Base-by-base conservation (phyloP, 2,113 vertebrate genomes). In the Corythaeola cristata region DNA sequence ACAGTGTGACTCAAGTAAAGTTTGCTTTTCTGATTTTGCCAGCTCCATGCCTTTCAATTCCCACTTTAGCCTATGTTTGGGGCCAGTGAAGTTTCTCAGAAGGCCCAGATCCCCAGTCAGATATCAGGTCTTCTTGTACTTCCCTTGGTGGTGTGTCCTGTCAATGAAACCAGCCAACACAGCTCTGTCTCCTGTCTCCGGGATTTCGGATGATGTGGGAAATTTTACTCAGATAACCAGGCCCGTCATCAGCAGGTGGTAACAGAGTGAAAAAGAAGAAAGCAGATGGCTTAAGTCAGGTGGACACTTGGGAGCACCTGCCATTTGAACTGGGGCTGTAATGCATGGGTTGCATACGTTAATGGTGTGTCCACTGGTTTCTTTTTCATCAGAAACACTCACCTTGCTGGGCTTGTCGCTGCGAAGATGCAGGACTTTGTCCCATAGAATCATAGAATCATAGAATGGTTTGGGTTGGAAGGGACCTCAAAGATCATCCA, bases 101-200 rank as follows among this genome's bases (percentile, higher is more conserved):
- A 47, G 16, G 8, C 18, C 27, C 56, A 81, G 82, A 66, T 63
- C 21, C 44, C 32, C 37, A 28, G 32, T 9, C 3, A 44, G 59
- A 64, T 13, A 50, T 9, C 49, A 55, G 16, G 5, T 58, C 49
- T 59, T 73, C 64, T n/a, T 32, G 3, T 1, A 41, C 53, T 15
- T 3, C 18, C 32, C 18, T 26, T 2, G 0, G 12, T 19, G 23
- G 4, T 11, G 26, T 45, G 35, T 56, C 12, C 30, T 2, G 0
- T 22, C 44, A 50, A n/a, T 21, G 39, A 44, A 59, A 30, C 23
- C 76, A 75, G 30, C 30, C 44, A 26, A 16, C 19, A 10, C 35
- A 39, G n/a, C 22, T n/a, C 66, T 10, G 9, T 10, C 30, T 60
- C 56, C 27, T 69, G 68, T 10, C 71, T 12, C 37, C 26, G 37